These are phyloP conservation scores for Seira ritae DNA, from an alignment of 2,888 invertebrate species.

Conservation along the genomic window DNA sequence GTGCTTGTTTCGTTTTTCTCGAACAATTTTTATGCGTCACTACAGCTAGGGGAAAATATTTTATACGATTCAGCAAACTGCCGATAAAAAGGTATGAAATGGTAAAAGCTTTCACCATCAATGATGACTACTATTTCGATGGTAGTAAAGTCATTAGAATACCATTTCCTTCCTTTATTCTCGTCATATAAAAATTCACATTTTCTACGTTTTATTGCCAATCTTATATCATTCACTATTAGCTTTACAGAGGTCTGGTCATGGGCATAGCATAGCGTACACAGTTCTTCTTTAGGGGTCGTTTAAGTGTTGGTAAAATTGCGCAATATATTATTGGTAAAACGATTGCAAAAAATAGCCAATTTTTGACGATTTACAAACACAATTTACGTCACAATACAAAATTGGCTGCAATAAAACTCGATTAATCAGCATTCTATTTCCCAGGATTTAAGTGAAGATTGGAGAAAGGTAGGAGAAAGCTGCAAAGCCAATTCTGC, in stretches of 20 bases:
- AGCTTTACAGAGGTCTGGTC: not conserved
- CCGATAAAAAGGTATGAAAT: conserved; percentile 1
- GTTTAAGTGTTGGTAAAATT: not conserved
- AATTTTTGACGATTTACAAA: conserved; percentile 11
- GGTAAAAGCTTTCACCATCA: not conserved
- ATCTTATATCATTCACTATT: not conserved
- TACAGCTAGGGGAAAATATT: not conserved
- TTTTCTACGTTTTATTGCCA: not conserved
- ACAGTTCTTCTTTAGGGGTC: not conserved
- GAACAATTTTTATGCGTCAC: not conserved
- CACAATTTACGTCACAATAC: conserved; percentile 4
- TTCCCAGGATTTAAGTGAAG: not conserved
- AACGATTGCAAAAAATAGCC: not conserved
- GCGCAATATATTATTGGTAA: conserved; percentile 2
- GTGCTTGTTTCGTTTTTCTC: not conserved
- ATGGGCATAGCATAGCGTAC: not conserved
- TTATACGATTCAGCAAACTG: not conserved
- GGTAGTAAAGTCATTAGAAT: conserved; percentile 3
- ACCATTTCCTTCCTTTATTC: conserved; percentile 8
- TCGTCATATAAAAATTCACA: not conserved
- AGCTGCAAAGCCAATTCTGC: no score
- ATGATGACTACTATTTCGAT: not conserved
- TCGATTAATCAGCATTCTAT: not conserved
- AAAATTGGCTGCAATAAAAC: conserved; percentile 7
- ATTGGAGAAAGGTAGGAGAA: no score